Conservation (phyloP, 2,797 vertebrate genomes). For the Chlorospingus semifuscus region DNA sequence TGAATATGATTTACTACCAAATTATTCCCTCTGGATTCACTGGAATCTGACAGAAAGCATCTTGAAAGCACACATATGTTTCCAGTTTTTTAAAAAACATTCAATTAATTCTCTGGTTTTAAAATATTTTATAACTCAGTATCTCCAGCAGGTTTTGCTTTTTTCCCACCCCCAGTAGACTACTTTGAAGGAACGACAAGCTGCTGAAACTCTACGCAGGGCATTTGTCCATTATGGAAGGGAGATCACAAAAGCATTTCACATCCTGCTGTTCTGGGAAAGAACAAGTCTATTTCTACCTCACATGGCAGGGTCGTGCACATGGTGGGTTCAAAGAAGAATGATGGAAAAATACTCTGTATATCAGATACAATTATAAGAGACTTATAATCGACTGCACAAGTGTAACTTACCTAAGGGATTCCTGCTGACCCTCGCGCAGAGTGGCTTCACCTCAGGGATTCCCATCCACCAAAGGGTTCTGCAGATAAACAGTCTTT, state of each 20-base stretch:
- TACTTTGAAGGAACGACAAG: constrained; percentile 12
- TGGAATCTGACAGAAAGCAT: neutral
- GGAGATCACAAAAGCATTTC: constrained; percentile 36
- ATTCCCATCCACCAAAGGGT: neutral
- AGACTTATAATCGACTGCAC: neutral
- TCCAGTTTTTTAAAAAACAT: neutral
- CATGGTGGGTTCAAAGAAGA: constrained; percentile 14
- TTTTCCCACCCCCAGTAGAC: neutral
- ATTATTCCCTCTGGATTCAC: neutral
- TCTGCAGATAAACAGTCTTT: neutral
- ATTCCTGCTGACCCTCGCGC: neutral
- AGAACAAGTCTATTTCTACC: constrained; percentile 11
- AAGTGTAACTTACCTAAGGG: neutral
- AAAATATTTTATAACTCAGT: neutral
- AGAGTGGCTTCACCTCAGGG: neutral
- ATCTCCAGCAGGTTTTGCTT: neutral
- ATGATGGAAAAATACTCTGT: neutral
- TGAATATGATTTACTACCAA: neutral
- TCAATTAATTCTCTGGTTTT: constrained; percentile 21
- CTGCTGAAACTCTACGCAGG: neutral
- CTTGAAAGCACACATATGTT: neutral
- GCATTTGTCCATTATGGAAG: constrained; percentile 6
- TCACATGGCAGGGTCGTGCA: neutral
- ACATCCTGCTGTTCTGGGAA: constrained; percentile 4
- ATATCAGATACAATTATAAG: neutral